phyloP scores from a whole-genome alignment of 2,888 invertebrate species.

The Scaptomyza caliginosa region DNA sequence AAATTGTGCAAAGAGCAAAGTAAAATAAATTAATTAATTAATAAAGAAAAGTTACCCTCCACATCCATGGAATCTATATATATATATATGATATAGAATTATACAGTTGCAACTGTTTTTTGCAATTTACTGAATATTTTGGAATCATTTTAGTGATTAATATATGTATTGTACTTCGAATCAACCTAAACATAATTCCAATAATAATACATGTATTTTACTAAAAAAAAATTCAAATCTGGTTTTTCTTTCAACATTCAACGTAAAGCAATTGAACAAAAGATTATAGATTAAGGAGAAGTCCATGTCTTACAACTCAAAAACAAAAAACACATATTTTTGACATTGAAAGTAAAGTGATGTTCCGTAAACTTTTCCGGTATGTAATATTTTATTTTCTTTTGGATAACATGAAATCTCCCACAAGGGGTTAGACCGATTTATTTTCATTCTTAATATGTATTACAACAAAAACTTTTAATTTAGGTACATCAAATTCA shows the following conservation, averaged over 20 bases:
- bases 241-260: not conserved
- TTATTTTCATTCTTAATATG: not conserved
- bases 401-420: not conserved
- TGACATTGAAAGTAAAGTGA: slow-evolving; percentile 18
- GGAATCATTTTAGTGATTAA: slow-evolving; percentile 70
- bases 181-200: slow-evolving; percentile 74
- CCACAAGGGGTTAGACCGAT: not conserved
- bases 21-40: slow-evolving; percentile 28
- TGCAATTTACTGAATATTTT: slow-evolving; percentile 73
- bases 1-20: slow-evolving; percentile 54
- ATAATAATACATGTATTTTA: slow-evolving; percentile 65
- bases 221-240: slow-evolving; percentile 22
- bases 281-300: not conserved
- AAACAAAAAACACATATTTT: slow-evolving; percentile 11
- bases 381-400: slow-evolving; percentile 23
- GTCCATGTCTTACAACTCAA: not conserved
- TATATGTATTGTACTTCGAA: slow-evolving; percentile 75
- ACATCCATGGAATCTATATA: slow-evolving; percentile 41
- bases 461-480: not conserved
- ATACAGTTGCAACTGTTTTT: slow-evolving; percentile 49
- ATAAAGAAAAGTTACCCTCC: slow-evolving; percentile 34
- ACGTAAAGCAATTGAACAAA: not conserved
- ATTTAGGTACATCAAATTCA: not conserved
- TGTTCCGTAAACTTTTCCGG: slow-evolving; percentile 30
- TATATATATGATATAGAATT: slow-evolving; percentile 38